Percentiles rank a stretch among this genome's conserved stretches.
Conservation (phyloP, 2,113 vertebrate genomes). For the Meriones unguiculatus region DNA sequence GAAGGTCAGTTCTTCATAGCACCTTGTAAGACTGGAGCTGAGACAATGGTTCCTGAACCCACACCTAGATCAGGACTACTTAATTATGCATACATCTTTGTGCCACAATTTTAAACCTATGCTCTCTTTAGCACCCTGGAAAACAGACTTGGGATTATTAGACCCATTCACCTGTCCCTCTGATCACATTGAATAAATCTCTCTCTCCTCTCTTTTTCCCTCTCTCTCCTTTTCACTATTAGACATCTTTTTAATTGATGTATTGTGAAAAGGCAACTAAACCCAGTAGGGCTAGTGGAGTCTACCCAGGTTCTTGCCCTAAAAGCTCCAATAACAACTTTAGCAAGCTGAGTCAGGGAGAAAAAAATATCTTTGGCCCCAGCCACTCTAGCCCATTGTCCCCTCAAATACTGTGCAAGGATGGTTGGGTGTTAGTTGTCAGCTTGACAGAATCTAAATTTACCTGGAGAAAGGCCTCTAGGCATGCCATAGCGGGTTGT, state of each 20-base stretch:
- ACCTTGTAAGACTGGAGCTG: not conserved
- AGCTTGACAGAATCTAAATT: not conserved
- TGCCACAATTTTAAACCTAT: not conserved
- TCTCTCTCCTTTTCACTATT: not conserved
- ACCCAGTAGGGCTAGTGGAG: not conserved
- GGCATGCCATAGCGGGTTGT: not conserved
- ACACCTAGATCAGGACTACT: not conserved
- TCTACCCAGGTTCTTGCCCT: not conserved
- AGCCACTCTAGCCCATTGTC: not conserved
- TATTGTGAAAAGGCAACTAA: not conserved
- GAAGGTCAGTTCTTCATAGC: constrained; percentile 70
- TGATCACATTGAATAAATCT: not conserved
- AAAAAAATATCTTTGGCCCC: not conserved
- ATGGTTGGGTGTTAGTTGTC: not conserved
- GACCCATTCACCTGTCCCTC: not conserved
- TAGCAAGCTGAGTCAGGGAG: not conserved
- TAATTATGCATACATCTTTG: not conserved
- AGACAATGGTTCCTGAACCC: not conserved
- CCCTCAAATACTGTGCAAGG: not conserved
- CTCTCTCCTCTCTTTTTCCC: not conserved
- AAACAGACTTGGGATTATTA: not conserved
- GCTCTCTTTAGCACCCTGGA: not conserved
- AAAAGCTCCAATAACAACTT: not conserved
- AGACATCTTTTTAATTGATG: not conserved
- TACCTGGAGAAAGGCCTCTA: not conserved